Evolutionary conservation across 2,888 invertebrate species (phyloP).

Genomic region (Ophioninae sp.): DNA sequence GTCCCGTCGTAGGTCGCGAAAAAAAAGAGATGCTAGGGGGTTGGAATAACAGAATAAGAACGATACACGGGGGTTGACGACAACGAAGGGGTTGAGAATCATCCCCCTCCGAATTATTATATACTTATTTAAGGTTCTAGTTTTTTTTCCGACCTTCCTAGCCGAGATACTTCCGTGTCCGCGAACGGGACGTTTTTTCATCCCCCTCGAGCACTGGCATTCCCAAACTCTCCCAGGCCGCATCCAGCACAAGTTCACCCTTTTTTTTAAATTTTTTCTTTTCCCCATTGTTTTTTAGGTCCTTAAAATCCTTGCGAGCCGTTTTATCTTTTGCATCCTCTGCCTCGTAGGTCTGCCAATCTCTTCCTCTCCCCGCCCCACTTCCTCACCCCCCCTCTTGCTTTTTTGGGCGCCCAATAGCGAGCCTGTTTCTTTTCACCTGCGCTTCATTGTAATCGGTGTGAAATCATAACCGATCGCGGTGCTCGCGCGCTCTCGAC

Average conservation of each 20-base stretch:
- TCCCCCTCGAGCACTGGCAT: conserved; percentile 30
- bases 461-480: conserved; percentile 81
- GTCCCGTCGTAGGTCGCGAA: conserved; percentile 53
- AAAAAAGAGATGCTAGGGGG: conserved; percentile 59
- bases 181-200: conserved; percentile 72
- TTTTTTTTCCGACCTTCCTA: conserved; percentile 38
- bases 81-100: conserved; percentile 66
- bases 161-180: conserved; percentile 62
- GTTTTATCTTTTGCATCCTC: conserved; percentile 43
- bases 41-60: conserved; percentile 61
- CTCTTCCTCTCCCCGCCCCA: conserved; percentile 22
- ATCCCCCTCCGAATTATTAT: conserved; percentile 78
- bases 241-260: conserved; percentile 36
- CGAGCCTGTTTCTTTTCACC: conserved; percentile 58
- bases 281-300: conserved; percentile 42
- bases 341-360: conserved; percentile 10
- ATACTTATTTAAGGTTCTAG: conserved; percentile 79
- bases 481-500: conserved; percentile 56
- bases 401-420: neutral
- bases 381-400: conserved; percentile 24
- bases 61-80: conserved; percentile 47
- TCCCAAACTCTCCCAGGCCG: conserved; percentile 44
- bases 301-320: conserved; percentile 38
- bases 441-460: conserved; percentile 79
- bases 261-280: conserved; percentile 33